These are phyloP conservation scores for Drosophila athabasca DNA, from an alignment of 1,140 invertebrate genomes.

Conservation along the genomic window DNA sequence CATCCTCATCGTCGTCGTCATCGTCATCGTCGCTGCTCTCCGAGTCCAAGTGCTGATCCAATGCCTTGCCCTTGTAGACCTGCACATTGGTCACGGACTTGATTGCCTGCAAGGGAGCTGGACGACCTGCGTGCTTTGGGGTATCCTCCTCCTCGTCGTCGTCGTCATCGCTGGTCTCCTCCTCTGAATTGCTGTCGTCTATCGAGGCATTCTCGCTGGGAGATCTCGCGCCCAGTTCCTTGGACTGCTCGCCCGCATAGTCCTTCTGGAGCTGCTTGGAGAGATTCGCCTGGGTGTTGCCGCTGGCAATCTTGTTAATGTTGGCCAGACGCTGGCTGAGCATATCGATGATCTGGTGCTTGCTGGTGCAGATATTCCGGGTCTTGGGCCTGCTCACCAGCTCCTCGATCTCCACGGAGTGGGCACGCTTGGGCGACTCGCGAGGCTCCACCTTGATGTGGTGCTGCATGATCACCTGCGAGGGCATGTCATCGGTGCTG, in stretches of 20 bases:
- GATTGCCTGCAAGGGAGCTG: conserved; percentile 82
- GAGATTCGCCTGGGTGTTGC: conserved; percentile 65
- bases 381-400: conserved; percentile 47
- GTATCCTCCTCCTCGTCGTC: conserved; percentile 64
- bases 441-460: conserved; percentile 71
- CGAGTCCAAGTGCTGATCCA: conserved; percentile 38
- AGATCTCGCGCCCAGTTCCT: conserved; percentile 71
- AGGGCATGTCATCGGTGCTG: conserved; percentile 77
- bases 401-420: conserved; percentile 76
- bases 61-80: conserved; percentile 69
- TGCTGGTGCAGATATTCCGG: conserved; percentile 57
- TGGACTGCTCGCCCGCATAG: conserved; percentile 75
- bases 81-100: conserved; percentile 85
- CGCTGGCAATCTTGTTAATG: conserved; percentile 65
- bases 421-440: conserved; percentile 61
- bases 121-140: conserved; percentile 51
- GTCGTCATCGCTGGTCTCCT: conserved; percentile 53
- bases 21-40: conserved; percentile 46
- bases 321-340: conserved; percentile 65
- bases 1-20: conserved; percentile 70
- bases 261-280: conserved; percentile 72
- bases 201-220: conserved; percentile 73
- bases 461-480: conserved; percentile 74
- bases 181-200: conserved; percentile 37
- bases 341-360: conserved; percentile 73